Evolutionary conservation across 2,797 vertebrate genomes (phyloP).

Genomic region (Acanthiza pusilla): DNA sequence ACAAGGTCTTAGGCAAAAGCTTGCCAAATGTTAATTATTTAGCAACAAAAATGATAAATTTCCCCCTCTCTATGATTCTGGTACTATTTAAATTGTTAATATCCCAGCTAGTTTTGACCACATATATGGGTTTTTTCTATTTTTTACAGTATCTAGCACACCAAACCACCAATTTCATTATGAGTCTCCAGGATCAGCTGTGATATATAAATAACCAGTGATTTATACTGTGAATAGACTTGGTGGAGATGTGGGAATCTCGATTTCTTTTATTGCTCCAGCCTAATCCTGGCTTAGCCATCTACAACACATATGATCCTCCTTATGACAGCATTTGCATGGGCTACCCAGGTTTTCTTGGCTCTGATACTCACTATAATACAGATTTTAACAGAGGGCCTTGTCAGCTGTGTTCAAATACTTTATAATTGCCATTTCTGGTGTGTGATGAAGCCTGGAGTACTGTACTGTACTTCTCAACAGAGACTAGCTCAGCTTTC

Average conservation of each 20-base stretch:
- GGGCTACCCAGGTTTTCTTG: not conserved
- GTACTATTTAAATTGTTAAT: not conserved
- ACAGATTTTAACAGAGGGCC: conserved; percentile 40
- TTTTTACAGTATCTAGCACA: not conserved
- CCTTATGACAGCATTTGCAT: not conserved
- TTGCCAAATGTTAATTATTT: not conserved
- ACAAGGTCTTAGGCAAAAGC: not conserved
- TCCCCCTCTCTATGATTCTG: not conserved
- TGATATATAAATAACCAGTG: not conserved
- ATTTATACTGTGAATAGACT: not conserved
- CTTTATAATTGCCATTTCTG: conserved; percentile 69
- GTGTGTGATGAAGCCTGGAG: conserved; percentile 63
- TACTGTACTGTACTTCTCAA: conserved; percentile 66
- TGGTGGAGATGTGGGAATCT: not conserved
- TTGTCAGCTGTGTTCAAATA: conserved; percentile 58
- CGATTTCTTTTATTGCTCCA: not conserved
- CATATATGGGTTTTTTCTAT: not conserved
- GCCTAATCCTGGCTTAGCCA: not conserved
- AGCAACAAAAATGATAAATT: not conserved
- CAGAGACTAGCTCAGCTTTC: conserved; percentile 67
- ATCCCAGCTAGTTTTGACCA: not conserved
- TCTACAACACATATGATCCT: not conserved
- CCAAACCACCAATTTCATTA: not conserved
- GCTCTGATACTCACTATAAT: not conserved
- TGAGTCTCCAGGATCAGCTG: not conserved